Base-by-base conservation (phyloP, 1,140 invertebrate species). In the Leptopilina boulardi region DNA sequence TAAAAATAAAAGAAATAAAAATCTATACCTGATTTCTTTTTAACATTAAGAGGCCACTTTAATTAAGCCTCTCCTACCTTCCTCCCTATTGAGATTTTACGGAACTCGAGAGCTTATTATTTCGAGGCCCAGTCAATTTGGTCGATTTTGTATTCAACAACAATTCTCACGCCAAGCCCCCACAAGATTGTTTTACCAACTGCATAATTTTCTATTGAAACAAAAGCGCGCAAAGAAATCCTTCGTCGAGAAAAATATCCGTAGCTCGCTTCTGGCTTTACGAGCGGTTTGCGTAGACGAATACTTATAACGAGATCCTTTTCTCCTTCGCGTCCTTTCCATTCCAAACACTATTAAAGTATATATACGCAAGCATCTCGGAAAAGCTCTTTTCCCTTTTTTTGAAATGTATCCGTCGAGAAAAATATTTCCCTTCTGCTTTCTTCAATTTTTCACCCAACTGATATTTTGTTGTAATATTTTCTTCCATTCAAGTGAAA, bases 131-230 rank as follows among this genome's bases (percentile, higher is more conserved):
- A 59, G 21, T n/a, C 23, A 30, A 66, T 18, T 15, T 6, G 4
- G 26, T 66, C 26, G 59, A 23, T 66, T 66, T 66, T 15, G 3
- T 34, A 66, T 66, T 66, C 59, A 30, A 13, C 59, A 66, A 66
- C 59, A 66, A 66, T 66, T 66, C 59, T 15, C 23, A 66, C 23
- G 13, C n/a, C 13, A 30, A 66, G 59, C 26, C 10, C 26, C 10
- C 26, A 0, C 2, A 66, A 66, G 26, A 30, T 66, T 66, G 23
- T 66, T 66, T 34, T 66, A 30, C 21, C 26, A 30, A 66, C 23
- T 66, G 59, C 26, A 66, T 66, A 66, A 66, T 66, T 66, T 66
- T 66, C 59, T 66, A 30, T 34, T 66, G 23, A 66, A 34, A 66
- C 59, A 66, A 66, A 34, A 66, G 15, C n/a, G n/a, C n/a, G n/a